Evolutionary conservation across 2,797 vertebrate species (phyloP).

Genomic region (Enteromius paludinosus): DNA sequence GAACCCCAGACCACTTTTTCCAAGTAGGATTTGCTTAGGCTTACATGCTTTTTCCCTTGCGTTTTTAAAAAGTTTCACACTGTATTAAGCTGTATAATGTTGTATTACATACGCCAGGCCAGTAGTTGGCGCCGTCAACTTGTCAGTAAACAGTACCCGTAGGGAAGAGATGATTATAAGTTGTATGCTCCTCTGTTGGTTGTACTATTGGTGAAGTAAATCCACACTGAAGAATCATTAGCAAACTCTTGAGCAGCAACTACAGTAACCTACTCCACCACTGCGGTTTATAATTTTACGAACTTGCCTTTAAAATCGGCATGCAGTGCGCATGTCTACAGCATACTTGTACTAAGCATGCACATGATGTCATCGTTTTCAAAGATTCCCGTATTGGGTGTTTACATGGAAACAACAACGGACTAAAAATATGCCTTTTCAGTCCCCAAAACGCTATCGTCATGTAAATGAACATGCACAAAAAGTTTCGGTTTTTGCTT

Average conservation of each 20-base stretch:
- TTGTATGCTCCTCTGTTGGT: neutral
- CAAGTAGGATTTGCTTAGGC: neutral
- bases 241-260: neutral
- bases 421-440: neutral
- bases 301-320: no score
- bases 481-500: no score
- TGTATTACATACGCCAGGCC: no score
- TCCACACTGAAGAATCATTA: no score
- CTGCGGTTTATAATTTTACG: no score
- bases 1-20: neutral
- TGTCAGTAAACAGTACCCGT: neutral
- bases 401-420: no score
- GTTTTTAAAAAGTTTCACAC: no score
- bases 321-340: neutral
- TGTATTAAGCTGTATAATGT: no score
- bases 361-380: no score
- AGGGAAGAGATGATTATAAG: neutral
- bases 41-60: no score
- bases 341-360: no score
- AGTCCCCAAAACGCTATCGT: neutral
- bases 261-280: neutral
- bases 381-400: no score
- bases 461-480: neutral
- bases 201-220: neutral
- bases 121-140: neutral